Evolutionary conservation across 2,888 invertebrate genomes (phyloP), one percentile per base, ranked within the genome.

Genomic region (Thelaira solivaga): DNA sequence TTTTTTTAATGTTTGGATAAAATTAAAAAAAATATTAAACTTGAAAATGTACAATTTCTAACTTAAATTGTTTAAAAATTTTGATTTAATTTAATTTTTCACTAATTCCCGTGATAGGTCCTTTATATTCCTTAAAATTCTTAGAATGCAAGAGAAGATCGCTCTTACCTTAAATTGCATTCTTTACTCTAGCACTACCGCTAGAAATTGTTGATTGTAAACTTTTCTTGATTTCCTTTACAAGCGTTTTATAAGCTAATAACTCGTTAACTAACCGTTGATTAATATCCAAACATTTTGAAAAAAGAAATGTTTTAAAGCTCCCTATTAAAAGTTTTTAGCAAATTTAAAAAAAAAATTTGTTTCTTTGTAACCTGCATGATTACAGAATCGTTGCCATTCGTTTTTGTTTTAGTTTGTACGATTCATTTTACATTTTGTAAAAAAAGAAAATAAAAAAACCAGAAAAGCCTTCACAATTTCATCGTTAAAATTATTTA

Each of bases 361-460:
- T 29, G 24, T 41, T 65, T 24, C 18, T 18, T 24, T 31, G 29
- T 13, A n/a, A 18, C 11, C 24, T 11, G 59, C 47, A 51, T 61
- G 49, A 51, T 4, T 16, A 55, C 22, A 22, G 22, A 55, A 55
- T 2, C 36, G 10, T 29, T 22, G 22, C n/a, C 22, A 24, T 24
- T 36, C n/a, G n/a, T n/a, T 18, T 41, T 7, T 16, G 4, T 39
- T 29, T 11, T 10, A 62, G 7, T 39, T 29, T 59, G 31, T 41
- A 41, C 2, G 24, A 43, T 34, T 34, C 62, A 29, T 62, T 62
- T 26, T 36, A 55, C 45, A 53, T 62, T 71, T 34, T 45, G 34
- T 61, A 26, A 31, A 26, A 62, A 13, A 22, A 31, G 11, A 11
- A 4, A 5, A 20, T 22, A 36, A n/a, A n/a, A 26, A 31, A 26